phyloP scores from a whole-genome alignment of 2,797 vertebrate species.

The Hemibagrus guttatus region DNA sequence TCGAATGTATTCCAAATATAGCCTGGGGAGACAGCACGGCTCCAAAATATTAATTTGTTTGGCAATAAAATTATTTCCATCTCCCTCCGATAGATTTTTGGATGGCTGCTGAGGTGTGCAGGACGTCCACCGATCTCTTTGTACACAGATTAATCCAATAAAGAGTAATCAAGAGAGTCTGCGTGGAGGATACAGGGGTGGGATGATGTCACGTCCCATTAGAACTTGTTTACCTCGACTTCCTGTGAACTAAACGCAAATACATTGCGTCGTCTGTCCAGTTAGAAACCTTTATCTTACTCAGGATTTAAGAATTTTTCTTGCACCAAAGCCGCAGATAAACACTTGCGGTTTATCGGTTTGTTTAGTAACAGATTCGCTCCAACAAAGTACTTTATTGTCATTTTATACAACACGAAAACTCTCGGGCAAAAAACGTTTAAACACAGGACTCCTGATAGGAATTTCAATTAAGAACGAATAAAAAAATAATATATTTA shows the following conservation, averaged over 20 bases:
- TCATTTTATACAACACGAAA: too few species aligned
- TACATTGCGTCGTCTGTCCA: too few species aligned
- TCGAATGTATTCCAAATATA: neutral
- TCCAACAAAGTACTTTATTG: too few species aligned
- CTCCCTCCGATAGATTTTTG: conserved; percentile 35
- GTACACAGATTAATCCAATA: conserved; percentile 62
- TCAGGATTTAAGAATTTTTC: too few species aligned
- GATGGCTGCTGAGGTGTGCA: conserved; percentile 30
- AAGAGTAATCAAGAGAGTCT: conserved; percentile 53
- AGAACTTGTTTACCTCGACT: neutral
- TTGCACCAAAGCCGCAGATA: too few species aligned
- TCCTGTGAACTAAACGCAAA: neutral
- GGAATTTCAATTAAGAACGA: too few species aligned
- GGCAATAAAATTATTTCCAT: conserved; percentile 42
- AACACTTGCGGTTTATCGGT: too few species aligned
- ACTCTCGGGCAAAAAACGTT: too few species aligned
- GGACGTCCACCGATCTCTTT: conserved; percentile 56
- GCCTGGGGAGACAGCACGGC: neutral
- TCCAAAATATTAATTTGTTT: conserved; percentile 40
- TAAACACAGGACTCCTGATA: too few species aligned
- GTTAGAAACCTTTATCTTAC: too few species aligned
- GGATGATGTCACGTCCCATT: neutral
- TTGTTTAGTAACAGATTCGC: too few species aligned
- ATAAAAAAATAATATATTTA: too few species aligned
- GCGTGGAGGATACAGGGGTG: neutral